A percentile compares a stretch with the other conserved stretches of the same genome.
Conservation (phyloP, 2,797 vertebrate genomes). For the Eutrigla gurnardus region DNA sequence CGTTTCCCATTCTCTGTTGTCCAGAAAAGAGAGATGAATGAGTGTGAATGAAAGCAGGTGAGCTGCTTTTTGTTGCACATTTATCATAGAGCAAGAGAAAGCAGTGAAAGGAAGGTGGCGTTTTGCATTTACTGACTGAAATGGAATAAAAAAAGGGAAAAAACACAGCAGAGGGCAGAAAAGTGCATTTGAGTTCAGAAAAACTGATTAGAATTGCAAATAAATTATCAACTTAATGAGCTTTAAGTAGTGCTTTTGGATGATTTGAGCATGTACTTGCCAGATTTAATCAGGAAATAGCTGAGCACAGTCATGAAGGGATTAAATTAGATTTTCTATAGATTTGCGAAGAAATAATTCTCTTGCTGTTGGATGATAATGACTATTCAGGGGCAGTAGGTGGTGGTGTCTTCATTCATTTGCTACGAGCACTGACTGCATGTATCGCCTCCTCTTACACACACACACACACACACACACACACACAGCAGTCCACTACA, state of each 20-base stretch:
- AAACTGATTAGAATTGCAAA: conserved; percentile 19
- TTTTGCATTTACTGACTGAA: conserved; percentile 37
- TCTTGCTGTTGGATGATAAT: neutral
- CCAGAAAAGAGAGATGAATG: conserved; percentile 12
- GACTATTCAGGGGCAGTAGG: conserved; percentile 69
- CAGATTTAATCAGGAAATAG: too few species aligned
- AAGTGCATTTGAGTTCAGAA: conserved; percentile 21
- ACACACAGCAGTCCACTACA: neutral
- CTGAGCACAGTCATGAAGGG: neutral
- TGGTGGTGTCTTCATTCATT: conserved; percentile 72
- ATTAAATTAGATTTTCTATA: neutral
- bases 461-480: neutral
- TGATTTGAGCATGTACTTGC: neutral
- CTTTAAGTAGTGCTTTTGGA: neutral
- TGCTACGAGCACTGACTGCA: conserved; percentile 3
- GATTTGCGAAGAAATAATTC: neutral
- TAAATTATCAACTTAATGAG: conserved; percentile 2
- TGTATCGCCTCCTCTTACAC: neutral
- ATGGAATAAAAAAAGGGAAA: conserved; percentile 12
- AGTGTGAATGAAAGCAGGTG: conserved; percentile 41
- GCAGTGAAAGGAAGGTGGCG: conserved; percentile 40
- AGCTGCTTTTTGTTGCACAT: conserved; percentile 36
- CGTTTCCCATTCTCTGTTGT: conserved; percentile 29
- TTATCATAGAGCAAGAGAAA: conserved; percentile 51
- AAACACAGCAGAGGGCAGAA: conserved; percentile 13